Evolutionary conservation across 2,797 vertebrate species (phyloP), one percentile per base, ranked within the genome.

Genomic region (Glossophaga mutica): DNA sequence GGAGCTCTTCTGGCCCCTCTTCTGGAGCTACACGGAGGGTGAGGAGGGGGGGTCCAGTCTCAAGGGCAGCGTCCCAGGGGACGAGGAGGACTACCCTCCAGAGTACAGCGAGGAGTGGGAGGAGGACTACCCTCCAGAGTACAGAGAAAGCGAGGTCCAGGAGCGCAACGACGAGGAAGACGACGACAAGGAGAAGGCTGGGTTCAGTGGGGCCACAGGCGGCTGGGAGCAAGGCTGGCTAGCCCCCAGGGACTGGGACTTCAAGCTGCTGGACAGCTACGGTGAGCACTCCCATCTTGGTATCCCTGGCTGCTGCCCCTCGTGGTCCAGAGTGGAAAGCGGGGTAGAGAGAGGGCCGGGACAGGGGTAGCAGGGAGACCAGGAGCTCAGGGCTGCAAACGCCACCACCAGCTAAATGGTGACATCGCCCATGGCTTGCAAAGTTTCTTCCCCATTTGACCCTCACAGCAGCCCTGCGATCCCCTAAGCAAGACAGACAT

Each of bases 1-100:
- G 93, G 98, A 99, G 84, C 97, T 99, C 37, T 99, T 99, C 98
- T 99, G 99, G 99, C 99, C 99, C 0, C 98, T 99, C 93, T 99
- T 99, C 97, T 99, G 99, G 99, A 98, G 99, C 86, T 99, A 99
- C 95, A 98, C 98, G 0, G 99, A 99, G 29, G 98, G 97, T 5
- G 24, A 87, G 15, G 98, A 98, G 85, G 98, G 95, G 9, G 92
- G 37, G 3, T 29, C 91, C 2, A 4, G 14, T 5, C 77, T 96
- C 19, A 81, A 86, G 29, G 94, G 98, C 34, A 70, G 92, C 96
- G 34, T 32, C 57, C 91, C 97, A 0, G 98, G 99, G 19, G 98
- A 97, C 6, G 97, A 98, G 11, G 99, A 99, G 39, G 98, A 98
- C 71, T 97, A 98, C 37, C 97, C 95, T 2, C 82, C 97, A 59